A percentile compares a stretch with the other conserved stretches of the same genome.
These are phyloP conservation scores for Lepidochitona cinerea DNA, from an alignment of 2,888 invertebrate species.

Conservation along the genomic window DNA sequence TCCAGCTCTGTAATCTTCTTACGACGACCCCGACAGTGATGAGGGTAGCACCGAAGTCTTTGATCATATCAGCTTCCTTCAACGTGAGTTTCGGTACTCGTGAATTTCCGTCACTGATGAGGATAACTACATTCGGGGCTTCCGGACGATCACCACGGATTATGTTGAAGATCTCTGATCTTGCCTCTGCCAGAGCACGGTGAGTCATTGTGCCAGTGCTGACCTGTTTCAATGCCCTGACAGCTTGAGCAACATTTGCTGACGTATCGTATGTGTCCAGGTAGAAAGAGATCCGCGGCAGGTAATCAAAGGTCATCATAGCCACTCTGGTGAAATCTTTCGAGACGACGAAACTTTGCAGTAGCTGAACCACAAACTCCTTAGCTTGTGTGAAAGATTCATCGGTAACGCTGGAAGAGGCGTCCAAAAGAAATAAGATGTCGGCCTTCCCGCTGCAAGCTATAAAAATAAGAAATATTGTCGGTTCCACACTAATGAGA, in stretches of 20 bases:
- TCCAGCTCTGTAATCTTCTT: no score
- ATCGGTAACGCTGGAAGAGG: constrained; percentile 35
- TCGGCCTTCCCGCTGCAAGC: no score
- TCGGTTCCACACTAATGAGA: no score
- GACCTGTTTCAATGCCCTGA: constrained; percentile 14
- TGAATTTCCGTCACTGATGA: constrained; percentile 35
- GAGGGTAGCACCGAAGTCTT: constrained; percentile 14
- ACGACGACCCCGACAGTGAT: neutral
- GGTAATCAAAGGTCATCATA: constrained; percentile 21
- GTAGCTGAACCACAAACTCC: constrained; percentile 30
- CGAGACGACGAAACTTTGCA: constrained; percentile 8
- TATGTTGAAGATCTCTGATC: constrained; percentile 21
- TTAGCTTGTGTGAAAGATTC: constrained; percentile 30
- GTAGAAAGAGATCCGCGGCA: constrained; percentile 28
- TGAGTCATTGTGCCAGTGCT: constrained; percentile 32
- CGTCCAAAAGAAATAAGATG: constrained; percentile 37
- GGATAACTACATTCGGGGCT: constrained; percentile 27
- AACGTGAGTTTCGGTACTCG: constrained; percentile 25
- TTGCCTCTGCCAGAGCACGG: constrained; percentile 18
- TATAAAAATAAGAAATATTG: no score
- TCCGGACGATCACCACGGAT: constrained; percentile 28
- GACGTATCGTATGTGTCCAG: constrained; percentile 29
- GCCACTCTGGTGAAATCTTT: neutral
- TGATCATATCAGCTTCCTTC: constrained; percentile 20
- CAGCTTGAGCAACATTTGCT: constrained; percentile 24